phyloP scores from a whole-genome alignment of 1,140 invertebrate genomes.

The Bombus superbus region DNA sequence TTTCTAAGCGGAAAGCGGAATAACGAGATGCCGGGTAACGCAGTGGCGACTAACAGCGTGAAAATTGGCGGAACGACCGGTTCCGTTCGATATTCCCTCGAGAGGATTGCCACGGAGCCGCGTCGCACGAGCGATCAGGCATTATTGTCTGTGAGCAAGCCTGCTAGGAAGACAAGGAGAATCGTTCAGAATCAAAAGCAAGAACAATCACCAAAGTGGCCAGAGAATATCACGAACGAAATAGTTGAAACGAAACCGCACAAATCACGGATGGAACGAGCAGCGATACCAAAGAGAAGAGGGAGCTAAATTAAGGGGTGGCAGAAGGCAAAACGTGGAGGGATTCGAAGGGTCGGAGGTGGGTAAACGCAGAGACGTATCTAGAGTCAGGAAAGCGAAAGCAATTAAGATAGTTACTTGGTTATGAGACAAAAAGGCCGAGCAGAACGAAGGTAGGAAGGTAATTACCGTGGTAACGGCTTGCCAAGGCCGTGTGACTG shows the following conservation, averaged over 20 bases:
- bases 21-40: conserved; percentile 48
- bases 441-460: conserved; percentile 71
- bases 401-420: conserved; percentile 78
- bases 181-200: neutral
- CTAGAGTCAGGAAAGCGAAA: conserved; percentile 71
- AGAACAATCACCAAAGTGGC: neutral
- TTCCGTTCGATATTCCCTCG: conserved; percentile 59
- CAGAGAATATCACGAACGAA: conserved; percentile 14
- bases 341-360: neutral
- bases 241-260: conserved; percentile 39
- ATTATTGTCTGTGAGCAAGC: conserved; percentile 27
- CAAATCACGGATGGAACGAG: conserved; percentile 24
- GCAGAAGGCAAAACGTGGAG: neutral
- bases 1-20: conserved; percentile 56
- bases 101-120: conserved; percentile 54
- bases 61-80: conserved; percentile 60
- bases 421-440: conserved; percentile 76
- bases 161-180: neutral
- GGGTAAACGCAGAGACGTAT: conserved; percentile 48
- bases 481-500: conserved; percentile 63
- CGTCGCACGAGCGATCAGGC: conserved; percentile 39
- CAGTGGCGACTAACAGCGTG: conserved; percentile 53
- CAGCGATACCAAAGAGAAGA: conserved; percentile 22
- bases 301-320: neutral
- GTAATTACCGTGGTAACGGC: conserved; percentile 77